Percentiles rank a stretch among this genome's conserved stretches.
These are phyloP conservation scores for Thereva unica DNA, from an alignment of 2,888 invertebrate genomes.

Conservation along the genomic window DNA sequence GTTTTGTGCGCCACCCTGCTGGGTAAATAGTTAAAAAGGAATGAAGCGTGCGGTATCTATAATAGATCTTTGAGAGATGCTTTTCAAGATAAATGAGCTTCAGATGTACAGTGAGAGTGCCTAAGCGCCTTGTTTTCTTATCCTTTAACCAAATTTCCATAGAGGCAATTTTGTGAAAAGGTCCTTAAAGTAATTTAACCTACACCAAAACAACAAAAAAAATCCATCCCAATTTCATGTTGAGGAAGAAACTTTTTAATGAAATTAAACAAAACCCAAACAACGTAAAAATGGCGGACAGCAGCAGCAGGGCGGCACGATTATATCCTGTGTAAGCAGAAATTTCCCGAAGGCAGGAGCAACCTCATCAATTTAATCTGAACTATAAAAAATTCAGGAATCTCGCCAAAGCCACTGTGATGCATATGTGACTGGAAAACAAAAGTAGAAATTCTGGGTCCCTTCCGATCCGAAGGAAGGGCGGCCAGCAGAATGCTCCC, in stretches of 20 bases:
- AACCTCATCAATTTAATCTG: conserved; percentile 16
- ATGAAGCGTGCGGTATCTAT: not conserved
- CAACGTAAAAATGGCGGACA: not conserved
- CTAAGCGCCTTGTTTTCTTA: too few relatives aligned
- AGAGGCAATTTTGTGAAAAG: too few relatives aligned
- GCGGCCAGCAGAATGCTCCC: conserved; percentile 1
- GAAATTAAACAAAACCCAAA: not conserved
- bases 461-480: not conserved
- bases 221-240: too few relatives aligned
- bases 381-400: conserved; percentile 27
- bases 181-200: too few relatives aligned
- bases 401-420: conserved; percentile 5
- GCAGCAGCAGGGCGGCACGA: not conserved
- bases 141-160: too few relatives aligned
- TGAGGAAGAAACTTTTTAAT: not conserved
- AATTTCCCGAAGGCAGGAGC: not conserved
- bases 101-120: too few relatives aligned
- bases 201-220: too few relatives aligned
- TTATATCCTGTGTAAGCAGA: conserved; percentile 10
- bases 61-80: not conserved
- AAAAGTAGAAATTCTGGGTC: conserved; percentile 10
- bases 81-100: not conserved
- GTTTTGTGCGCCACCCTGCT: not conserved
- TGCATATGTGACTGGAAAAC: conserved; percentile 23
- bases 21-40: conserved; percentile 8